Evolutionary conservation across 2,797 vertebrate genomes (phyloP), one percentile per base, ranked within the genome.

Genomic region (Sebastes baramenuke): DNA sequence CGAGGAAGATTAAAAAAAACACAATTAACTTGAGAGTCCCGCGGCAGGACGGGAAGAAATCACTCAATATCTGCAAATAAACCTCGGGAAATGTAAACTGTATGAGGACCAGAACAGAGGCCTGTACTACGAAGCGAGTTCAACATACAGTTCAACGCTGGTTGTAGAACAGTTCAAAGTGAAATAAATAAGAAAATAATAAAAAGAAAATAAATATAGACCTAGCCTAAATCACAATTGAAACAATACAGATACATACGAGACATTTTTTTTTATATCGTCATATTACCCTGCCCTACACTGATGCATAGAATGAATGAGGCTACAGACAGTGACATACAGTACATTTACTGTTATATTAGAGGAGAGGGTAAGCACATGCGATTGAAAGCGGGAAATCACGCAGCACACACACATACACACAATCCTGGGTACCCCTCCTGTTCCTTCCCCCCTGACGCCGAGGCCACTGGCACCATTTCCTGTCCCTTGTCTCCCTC

Each of bases 381-480:
- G 72, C 62, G 56, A 74, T 34, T 81, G 34, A 80, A 61, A 80
- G 86, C 18, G 42, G 85, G 75, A 93, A 89, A 87, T 82, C 72
- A 65, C 77, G 75, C 62, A 73, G 22, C 62, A 67, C 54, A 62
- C 56, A 83, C 46, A 87, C 55, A 4, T 34, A 87, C 72, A 90
- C 84, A 58, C 75, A 76, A 85, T 87, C 86, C 87, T 84, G 88
- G 87, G 87, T 67, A 90, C 90, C 87, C 91, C 93, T 94, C 94
- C 94, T 82, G 90, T 93, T 94, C 93, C 95, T 94, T 94, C 93
- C 93, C 89, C 75, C 87, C 80, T 75, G 88, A 94, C 81, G 86
- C 90, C 75, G 59, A 93, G 84, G 88, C 81, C 89, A 90, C 68
- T 90, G 86, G 84, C 88, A 89, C 64, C 2, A 67, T 87, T 95